phyloP scores from a whole-genome alignment of 1,140 invertebrate species.

The Coenobita brevimanus region DNA sequence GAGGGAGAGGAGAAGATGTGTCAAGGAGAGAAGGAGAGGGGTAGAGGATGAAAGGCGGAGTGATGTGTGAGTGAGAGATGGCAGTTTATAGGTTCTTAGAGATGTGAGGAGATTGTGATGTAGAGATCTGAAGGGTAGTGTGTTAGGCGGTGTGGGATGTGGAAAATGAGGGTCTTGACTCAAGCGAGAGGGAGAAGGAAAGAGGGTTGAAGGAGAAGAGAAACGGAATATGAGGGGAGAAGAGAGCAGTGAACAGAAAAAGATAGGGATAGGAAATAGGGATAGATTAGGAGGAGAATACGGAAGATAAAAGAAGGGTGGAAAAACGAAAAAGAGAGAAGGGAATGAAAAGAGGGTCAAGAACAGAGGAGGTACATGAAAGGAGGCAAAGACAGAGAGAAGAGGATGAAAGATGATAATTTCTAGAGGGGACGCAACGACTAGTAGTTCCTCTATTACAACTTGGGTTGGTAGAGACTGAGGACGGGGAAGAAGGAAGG shows the following conservation, averaged over 20 bases:
- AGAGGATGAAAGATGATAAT: slow-evolving; percentile 2
- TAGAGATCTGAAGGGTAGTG: neutral
- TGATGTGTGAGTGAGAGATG: neutral
- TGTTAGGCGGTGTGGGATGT: no score
- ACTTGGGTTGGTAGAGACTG: no score
- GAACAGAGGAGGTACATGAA: no score
- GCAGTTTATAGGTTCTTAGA: neutral
- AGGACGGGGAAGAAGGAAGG: neutral
- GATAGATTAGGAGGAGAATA: no score
- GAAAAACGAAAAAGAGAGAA: neutral
- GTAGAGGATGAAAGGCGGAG: neutral
- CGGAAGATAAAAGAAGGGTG: neutral
- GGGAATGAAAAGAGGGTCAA: neutral
- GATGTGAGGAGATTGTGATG: neutral
- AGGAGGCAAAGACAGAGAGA: neutral
- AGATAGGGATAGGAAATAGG: neutral
- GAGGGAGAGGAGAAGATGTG: no score
- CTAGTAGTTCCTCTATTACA: no score
- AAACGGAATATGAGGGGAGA: neutral
- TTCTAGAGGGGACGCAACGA: no score
- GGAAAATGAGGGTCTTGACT: no score
- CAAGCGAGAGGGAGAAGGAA: neutral
- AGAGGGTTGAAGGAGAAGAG: neutral
- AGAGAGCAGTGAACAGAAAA: neutral
- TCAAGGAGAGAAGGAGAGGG: neutral